Base-by-base conservation (phyloP, 2,797 vertebrate genomes). In the Poeciliopsis turneri region DNA sequence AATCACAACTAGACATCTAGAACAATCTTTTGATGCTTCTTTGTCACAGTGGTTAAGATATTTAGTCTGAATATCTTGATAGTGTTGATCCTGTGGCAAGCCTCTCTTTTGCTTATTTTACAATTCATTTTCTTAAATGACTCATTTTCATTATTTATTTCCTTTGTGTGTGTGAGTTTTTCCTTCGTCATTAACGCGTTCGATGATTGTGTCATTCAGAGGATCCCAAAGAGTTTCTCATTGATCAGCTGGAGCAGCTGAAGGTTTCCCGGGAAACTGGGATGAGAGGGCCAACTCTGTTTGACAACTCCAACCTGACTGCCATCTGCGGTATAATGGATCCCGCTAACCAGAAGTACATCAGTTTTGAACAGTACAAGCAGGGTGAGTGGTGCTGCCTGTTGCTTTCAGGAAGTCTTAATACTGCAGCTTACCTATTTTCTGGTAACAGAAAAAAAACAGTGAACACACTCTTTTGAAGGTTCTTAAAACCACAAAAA, bases 321-420 rank as follows among this genome's bases (percentile, higher is more conserved):
- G 84, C 94, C 7, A 28, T 95, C 15, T 92, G 92, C 1, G 78
- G 91, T 11, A 90, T 96, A 47, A 75, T 96, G 84, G 95, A 96
- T 87, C 95, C 95, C 0, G 13, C 82, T 0, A 78, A 90, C 30
- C 85, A 91, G 72, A 91, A 89, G 36, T 72, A 91, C 75, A 93
- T 96, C 78, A 93, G 86, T 20, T 92, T 85, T 75, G 78, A 64
- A 23, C 95, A 96, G 47, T 95, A 95, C 81, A 93, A 92, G 72
- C 91, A 95, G 0, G 95, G 95, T 95, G 82, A 90, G 90, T 28
- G 59, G 13, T 33, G 55, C 9, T 28, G 45, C 28, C 46, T 3
- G 18, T 12, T 2, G 28, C 13, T 64, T 36, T 64, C 2, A 36
- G 16, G 33, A 36, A 9, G 16, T 10, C 30, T 64, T 68, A 68